Conservation (phyloP, 35 echinoderm and acorn worm genomes). For the Amphiura filiformis region DNA sequence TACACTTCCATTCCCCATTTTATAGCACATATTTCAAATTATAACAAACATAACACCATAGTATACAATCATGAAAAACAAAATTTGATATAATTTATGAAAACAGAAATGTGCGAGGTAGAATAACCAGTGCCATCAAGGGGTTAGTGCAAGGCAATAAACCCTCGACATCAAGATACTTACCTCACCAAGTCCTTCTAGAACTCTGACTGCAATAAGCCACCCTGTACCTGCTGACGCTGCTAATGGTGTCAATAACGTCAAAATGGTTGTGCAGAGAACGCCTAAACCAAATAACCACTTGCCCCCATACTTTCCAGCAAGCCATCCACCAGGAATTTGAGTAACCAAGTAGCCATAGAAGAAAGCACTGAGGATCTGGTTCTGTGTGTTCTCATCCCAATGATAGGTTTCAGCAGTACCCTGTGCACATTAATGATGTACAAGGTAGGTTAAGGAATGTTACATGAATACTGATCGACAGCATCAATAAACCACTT, state of each 20-base stretch:
- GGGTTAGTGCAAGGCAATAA: no score
- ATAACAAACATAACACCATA: no score
- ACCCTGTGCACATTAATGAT: no score
- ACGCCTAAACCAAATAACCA: slow-evolving; percentile 71
- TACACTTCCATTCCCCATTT: no score
- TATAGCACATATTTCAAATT: no score
- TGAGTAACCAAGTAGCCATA: slow-evolving; percentile 96
- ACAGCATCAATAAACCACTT: no score
- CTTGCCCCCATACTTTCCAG: slow-evolving; percentile 65
- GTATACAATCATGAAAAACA: background rate
- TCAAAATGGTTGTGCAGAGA: slow-evolving; percentile 76
- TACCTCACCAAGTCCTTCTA: slow-evolving; percentile 93
- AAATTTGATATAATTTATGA: background rate
- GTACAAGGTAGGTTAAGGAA: no score
- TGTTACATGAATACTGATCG: no score
- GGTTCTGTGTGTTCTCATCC: slow-evolving; percentile 68
- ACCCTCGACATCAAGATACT: no score
- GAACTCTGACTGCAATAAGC: slow-evolving; percentile 54
- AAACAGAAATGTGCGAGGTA: no score
- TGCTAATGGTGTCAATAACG: slow-evolving; percentile 67
- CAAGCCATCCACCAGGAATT: slow-evolving; percentile 77
- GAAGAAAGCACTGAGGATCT: slow-evolving; percentile 80
- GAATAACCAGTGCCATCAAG: no score
- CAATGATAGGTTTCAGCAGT: slow-evolving; percentile 38
- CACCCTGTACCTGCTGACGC: slow-evolving; percentile 30